Conservation (phyloP, 2,888 invertebrate species). For the Reticulitermes lucifugus region DNA sequence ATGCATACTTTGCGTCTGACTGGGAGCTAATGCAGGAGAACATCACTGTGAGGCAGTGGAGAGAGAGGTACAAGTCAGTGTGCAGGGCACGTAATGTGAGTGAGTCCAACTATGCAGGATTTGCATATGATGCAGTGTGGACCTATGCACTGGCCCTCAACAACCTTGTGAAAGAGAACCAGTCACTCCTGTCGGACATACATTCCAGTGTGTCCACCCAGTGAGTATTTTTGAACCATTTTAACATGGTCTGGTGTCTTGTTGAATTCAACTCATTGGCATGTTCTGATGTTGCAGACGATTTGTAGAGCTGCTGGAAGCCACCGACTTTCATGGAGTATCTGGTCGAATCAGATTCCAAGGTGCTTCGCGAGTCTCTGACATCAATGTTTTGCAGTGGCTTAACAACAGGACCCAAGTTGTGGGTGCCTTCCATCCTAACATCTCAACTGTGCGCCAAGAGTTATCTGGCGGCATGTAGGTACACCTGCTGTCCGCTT, state of each 20-base stretch:
- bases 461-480: slow-evolving; percentile 66
- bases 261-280: background rate
- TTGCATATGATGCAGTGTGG: slow-evolving; percentile 87
- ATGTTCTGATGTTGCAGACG: slow-evolving; percentile 63
- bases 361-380: slow-evolving; percentile 74
- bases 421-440: slow-evolving; percentile 72
- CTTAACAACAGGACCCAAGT: slow-evolving; percentile 64
- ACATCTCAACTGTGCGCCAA: slow-evolving; percentile 63
- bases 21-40: slow-evolving; percentile 73
- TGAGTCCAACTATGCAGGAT: slow-evolving; percentile 77
- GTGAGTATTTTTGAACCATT: slow-evolving; percentile 60
- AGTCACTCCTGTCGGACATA: slow-evolving; percentile 68
- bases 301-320: slow-evolving; percentile 72
- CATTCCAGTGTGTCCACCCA: slow-evolving; percentile 67
- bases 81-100: slow-evolving; percentile 57
- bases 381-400: slow-evolving; percentile 73
- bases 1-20: slow-evolving; percentile 74
- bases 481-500: slow-evolving; percentile 42
- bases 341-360: slow-evolving; percentile 63
- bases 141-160: slow-evolving; percentile 79
- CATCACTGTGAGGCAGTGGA: slow-evolving; percentile 74
- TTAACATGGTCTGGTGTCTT: background rate
- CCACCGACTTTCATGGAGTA: slow-evolving; percentile 78
- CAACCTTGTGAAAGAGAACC: slow-evolving; percentile 71
- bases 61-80: slow-evolving; percentile 62